A percentile compares a stretch with the other conserved stretches of the same genome.
These are phyloP conservation scores for Pecten maximus DNA, from an alignment of 2,888 invertebrate species.

Conservation along the genomic window DNA sequence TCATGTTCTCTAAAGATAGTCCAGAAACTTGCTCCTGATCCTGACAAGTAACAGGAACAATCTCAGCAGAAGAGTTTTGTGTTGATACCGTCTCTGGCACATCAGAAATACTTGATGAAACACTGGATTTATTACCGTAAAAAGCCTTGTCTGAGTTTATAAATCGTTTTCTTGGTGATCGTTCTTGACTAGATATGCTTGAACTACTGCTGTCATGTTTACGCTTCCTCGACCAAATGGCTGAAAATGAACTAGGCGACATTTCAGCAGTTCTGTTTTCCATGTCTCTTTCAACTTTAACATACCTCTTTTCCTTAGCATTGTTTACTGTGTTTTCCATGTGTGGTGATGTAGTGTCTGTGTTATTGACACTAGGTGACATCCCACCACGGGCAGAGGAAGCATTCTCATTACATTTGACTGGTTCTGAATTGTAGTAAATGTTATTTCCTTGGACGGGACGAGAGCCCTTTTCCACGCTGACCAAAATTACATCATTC, in stretches of 20 bases:
- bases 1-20: not conserved
- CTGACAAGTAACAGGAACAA: not conserved
- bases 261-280: not conserved
- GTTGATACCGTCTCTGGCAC: not conserved
- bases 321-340: not conserved
- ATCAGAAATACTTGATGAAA: not conserved
- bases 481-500: not conserved
- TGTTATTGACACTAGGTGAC: not conserved
- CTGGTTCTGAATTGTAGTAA: too few species aligned
- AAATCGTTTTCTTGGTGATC: not conserved
- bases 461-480: not conserved
- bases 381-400: not conserved
- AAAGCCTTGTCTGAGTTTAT: not conserved
- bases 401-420: not conserved
- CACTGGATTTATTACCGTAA: not conserved
- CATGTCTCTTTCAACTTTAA: not conserved
- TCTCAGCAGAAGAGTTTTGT: not conserved
- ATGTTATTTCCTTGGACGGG: not conserved
- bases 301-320: not conserved
- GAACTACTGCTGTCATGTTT: not conserved
- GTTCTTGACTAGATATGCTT: not conserved
- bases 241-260: not conserved
- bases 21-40: not conserved
- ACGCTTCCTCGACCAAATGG: not conserved
- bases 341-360: not conserved